A percentile compares a stretch with the other conserved stretches of the same genome.
Conservation (phyloP, 2,113 vertebrate species). For the Dryoscopus gambensis region DNA sequence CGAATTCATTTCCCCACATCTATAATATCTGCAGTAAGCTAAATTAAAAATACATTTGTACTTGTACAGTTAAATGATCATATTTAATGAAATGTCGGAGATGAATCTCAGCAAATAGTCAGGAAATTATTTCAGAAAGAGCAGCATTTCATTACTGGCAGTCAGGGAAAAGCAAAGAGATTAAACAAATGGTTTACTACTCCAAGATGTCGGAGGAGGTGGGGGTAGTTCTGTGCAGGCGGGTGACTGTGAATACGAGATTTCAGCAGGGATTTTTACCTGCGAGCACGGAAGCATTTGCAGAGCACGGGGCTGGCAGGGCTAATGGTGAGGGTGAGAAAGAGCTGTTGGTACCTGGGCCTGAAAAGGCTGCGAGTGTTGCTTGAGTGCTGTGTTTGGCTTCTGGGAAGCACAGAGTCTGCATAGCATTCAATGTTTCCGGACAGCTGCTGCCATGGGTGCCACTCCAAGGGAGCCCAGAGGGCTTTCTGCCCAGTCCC, state of each 20-base stretch:
- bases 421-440: rapidly evolving
- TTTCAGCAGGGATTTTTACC: not conserved
- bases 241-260: not conserved
- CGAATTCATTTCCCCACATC: conserved; percentile 82
- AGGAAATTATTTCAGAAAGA: conserved; percentile 83
- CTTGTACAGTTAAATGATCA: conserved; percentile 89
- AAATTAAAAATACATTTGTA: conserved; percentile 90
- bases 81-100: conserved; percentile 89
- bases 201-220: not conserved
- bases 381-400: rapidly evolving
- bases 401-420: rapidly evolving
- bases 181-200: conserved; percentile 72
- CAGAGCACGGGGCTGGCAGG: rapidly evolving
- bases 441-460: rapidly evolving
- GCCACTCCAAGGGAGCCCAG: rapidly evolving
- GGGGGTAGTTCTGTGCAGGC: not conserved
- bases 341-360: not conserved
- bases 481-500: not conserved
- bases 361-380: rapidly evolving
- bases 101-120: conserved; percentile 85
- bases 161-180: conserved; percentile 74
- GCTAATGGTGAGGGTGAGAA: not conserved
- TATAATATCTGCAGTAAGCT: conserved; percentile 84
- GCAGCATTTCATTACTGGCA: conserved; percentile 75
- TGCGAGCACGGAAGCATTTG: rapidly evolving